phyloP scores from a whole-genome alignment of 1,140 invertebrate genomes.

The Ptiloglossa arizonensis region DNA sequence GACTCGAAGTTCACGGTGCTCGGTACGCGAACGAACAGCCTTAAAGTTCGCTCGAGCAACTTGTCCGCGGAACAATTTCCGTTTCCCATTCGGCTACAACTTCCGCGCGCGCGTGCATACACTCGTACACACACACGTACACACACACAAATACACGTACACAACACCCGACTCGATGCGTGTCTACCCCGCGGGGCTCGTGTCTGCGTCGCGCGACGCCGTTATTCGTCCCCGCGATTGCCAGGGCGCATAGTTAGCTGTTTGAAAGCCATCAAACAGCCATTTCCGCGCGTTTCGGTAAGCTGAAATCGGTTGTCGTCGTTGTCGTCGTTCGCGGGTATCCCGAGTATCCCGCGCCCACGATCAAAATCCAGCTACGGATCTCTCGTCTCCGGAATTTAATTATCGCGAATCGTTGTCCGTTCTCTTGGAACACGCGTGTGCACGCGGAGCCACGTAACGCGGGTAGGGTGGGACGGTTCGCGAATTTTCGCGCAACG shows the following conservation, averaged over 20 bases:
- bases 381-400: background rate
- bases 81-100: background rate
- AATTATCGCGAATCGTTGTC: background rate
- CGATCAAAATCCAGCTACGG: background rate
- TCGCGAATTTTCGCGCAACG: background rate
- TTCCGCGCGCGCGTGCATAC: background rate
- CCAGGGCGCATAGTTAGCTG: constrained; percentile 13
- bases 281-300: background rate
- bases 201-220: background rate
- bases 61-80: background rate
- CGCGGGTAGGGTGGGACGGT: too few relatives aligned
- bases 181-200: background rate
- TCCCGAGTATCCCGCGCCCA: too few relatives aligned
- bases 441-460: too few relatives aligned
- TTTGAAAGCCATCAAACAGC: constrained; percentile 16
- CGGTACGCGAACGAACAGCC: background rate
- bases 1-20: background rate
- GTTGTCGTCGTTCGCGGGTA: too few relatives aligned
- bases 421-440: too few relatives aligned
- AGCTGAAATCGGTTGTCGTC: background rate
- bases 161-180: background rate
- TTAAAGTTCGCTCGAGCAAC: constrained; percentile 9
- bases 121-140: too few relatives aligned
- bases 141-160: too few relatives aligned
- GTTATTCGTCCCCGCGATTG: background rate